Conservation (phyloP, 53 echinoderm and acorn worm species). For the Henricia sp. region DNA sequence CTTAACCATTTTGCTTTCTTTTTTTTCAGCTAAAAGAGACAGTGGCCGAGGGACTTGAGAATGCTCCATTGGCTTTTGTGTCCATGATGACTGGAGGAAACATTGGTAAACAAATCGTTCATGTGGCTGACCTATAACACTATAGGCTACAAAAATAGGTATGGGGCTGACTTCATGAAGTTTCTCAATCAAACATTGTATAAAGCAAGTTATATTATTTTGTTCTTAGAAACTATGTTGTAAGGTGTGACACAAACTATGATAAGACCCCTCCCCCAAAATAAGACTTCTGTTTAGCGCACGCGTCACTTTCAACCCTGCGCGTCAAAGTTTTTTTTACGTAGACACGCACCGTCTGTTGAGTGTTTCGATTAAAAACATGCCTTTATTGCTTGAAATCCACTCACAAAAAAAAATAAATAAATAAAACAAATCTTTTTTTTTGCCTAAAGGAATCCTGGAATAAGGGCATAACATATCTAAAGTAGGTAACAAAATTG, state of each 20-base stretch:
- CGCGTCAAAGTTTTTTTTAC: too few species aligned
- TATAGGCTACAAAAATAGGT: neutral
- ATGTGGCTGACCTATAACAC: constrained; percentile 86
- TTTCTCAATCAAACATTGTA: neutral
- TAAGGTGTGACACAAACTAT: neutral
- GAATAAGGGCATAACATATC: too few species aligned
- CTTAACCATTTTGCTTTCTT: neutral
- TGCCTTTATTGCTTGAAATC: too few species aligned
- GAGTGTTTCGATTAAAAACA: too few species aligned
- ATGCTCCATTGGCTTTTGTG: constrained; percentile 85
- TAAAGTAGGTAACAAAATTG: too few species aligned
- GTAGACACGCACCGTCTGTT: too few species aligned
- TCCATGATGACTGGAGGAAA: constrained; percentile 99
- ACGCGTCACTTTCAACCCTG: too few species aligned
- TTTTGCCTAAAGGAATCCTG: too few species aligned
- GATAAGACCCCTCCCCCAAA: neutral
- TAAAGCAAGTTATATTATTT: neutral
- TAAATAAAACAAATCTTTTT: too few species aligned
- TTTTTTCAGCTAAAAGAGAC: constrained; percentile 79
- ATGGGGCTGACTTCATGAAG: neutral
- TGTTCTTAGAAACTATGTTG: neutral
- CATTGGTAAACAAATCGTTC: constrained; percentile 96
- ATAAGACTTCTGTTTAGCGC: neutral
- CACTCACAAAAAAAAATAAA: too few species aligned
- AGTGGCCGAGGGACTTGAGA: constrained; percentile 79